Evolutionary conservation across 2,797 vertebrate species (phyloP), one percentile per base, ranked within the genome.

Genomic region (Todus mexicanus): DNA sequence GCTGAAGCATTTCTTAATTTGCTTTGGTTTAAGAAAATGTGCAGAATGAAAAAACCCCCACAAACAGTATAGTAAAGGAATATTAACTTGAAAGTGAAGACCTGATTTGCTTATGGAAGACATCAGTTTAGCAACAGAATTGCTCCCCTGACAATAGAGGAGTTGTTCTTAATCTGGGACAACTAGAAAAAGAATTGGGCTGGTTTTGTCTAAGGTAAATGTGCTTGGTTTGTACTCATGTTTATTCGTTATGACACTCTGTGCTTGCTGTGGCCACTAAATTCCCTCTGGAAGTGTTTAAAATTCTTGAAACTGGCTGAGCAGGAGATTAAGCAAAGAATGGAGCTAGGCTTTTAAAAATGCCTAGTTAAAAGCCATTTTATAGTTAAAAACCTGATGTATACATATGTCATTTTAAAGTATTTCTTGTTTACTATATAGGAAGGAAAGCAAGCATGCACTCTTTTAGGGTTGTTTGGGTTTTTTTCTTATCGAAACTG

Each of bases 141-240:
- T 31, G 4, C 9, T 75, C n/a, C 53, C 18, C 12, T 85, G 57
- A 18, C 13, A 56, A 5, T 6, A n/a, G n/a, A 45, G 37, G 13
- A 59, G 8, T 19, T 68, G 25, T 35, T 89, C 33, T 38, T 84
- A 59, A 53, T 42, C 47, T 90, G 56, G 33, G 45, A 51, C 25
- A 72, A 25, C 7, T 38, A 45, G 37, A 45, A 75, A n/a, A 50
- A 75, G 10, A 57, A 37, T 13, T 45, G 47, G 16, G 8, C 33
- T 61, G 18, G 12, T 31, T 78, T 85, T 70, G n/a, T 69, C 21
- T 19, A 7, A 83, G 64, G 35, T 78, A 35, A 48, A 69, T 27
- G 23, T 27, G 4, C 68, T 73, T 71, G 43, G 8, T 84, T 14
- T 37, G 6, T 31, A 5, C 4, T 48, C 0, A 0, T 16, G 6